Base-by-base conservation (phyloP, 2,113 vertebrate genomes). In the Zapornia atra region DNA sequence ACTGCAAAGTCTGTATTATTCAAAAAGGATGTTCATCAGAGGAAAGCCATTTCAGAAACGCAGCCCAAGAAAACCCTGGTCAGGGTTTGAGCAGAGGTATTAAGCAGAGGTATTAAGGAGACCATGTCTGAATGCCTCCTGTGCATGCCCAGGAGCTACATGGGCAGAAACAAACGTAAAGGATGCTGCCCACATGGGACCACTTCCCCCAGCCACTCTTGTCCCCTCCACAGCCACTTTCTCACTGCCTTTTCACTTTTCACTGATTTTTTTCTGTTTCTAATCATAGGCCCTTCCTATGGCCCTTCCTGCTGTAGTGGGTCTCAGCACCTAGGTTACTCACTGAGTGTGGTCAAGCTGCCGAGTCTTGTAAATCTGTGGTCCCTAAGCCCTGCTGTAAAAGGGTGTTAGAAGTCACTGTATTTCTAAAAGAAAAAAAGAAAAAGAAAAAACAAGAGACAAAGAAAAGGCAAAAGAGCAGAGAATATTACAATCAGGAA, bases 201-300 rank as follows among this genome's bases (percentile, higher is more conserved):
- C 9, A 15, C 22, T 75, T 70, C 33, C 82, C 11, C 1, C 15
- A 76, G 50, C 14, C 16, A 40, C 9, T 4, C 34, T 65, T 0
- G 0, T 6, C 68, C 31, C 50, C 57, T 90, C 29, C 54, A 6
- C 24, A 60, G 8, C 1, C 29, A 34, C 15, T 53, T 88, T 70
- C 85, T 79, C 38, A 56, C 25, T 2, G 6, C 25, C 40, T 79
- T 96, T 86, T 29, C 19, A 64, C 36, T 78, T 96, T 86, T 29
- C 19, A 64, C 9, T 48, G 63, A 18, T 29, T 31, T 88, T 80
- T 76, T 95, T 88, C 82, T 88, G 26, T 38, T 90, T 93, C 48
- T 87, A n/a, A 57, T 51, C 12, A 15, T 0, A 0, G 21, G 40
- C 44, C 60, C 36, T 90, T 91, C 19, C 26, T 19, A 6, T 48